Evolutionary conservation across 1,140 invertebrate genomes (phyloP).

Genomic region (Dinoponera quadriceps): DNA sequence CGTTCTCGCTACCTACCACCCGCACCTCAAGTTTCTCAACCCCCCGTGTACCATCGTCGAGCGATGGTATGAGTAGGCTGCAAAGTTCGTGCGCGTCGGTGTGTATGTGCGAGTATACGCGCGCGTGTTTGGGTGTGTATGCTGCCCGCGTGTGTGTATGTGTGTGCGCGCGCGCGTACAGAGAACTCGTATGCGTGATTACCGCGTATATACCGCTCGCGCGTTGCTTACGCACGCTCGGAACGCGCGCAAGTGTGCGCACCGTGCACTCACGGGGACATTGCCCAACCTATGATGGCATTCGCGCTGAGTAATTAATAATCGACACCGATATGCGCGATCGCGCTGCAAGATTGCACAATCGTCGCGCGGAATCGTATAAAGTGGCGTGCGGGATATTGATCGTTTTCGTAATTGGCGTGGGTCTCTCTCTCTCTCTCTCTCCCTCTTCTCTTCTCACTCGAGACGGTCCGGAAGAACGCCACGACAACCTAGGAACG

Average conservation of each 20-base stretch:
- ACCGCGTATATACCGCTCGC: conserved; percentile 40
- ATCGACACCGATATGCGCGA: conserved; percentile 7
- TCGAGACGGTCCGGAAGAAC: not conserved
- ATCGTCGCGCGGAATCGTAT: not conserved
- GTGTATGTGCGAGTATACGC: conserved; percentile 5
- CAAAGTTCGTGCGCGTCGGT: conserved; percentile 57
- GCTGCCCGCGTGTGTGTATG: too few relatives aligned
- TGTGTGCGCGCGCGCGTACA: conserved; percentile 5
- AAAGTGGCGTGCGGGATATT: conserved; percentile 19
- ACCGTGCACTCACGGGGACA: not conserved
- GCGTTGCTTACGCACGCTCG: conserved; percentile 40
- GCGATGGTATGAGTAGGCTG: conserved; percentile 51
- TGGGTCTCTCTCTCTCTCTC: not conserved
- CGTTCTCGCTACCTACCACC: conserved; percentile 73
- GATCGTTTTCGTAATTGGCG: conserved; percentile 38
- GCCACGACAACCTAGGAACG: not conserved
- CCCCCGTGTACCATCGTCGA: conserved; percentile 39
- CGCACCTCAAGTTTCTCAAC: conserved; percentile 42
- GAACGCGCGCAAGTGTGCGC: not conserved
- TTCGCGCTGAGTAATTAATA: conserved; percentile 12
- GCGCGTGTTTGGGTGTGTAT: not conserved
- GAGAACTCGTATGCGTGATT: conserved; percentile 62
- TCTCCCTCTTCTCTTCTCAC: not conserved
- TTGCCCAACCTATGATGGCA: not conserved
- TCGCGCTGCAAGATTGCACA: not conserved